Base-by-base conservation (phyloP, 2,797 vertebrate species). In the Carduelis carduelis region DNA sequence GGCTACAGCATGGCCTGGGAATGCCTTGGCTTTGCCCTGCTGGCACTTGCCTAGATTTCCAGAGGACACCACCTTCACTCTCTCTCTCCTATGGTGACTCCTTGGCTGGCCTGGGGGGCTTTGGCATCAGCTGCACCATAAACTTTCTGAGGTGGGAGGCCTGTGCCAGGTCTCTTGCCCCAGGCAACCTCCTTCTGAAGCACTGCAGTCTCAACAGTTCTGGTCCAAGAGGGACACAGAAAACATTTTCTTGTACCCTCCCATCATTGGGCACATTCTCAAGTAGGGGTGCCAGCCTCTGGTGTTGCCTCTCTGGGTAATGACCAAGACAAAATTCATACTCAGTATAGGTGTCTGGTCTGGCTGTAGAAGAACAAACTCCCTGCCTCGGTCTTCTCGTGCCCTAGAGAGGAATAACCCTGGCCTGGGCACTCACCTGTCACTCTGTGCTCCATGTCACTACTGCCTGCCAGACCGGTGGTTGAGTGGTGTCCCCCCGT, bases 391-490 rank as follows among this genome's bases (percentile, higher is more conserved):
- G 21, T 41, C 5, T 32, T 17, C 35, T 18, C 6, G 24, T 10
- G 35, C 11, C 16, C 35, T 0, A 6, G 39, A n/a, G 24, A 21
- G 21, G 47, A 46, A 30, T 41, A 34, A n/a, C 27, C 21, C 28
- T 27, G 35, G 10, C 7, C 30, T 43, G 47, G 27, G 16, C 5
- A 84, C 68, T 90, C 47, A 90, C 88, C 93, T 93, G 27, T 61
- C 34, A 92, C 93, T 1, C 14, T 37, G 57, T 95, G 94, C 70
- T 95, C 82, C 2, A 87, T 24, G 41, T 28, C 19, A 27, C 18
- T 0, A 0, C 19, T 61, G 10, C 43, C 47, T 4, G 6, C 22
- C 11, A 0, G 15, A 32, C 11, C 15, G 5, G 47, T 68, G 41
- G 41, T 21, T n/a, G 35, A 13, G 39, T 27, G n/a, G 18, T 16